Evolutionary conservation across 2,797 vertebrate species (phyloP), one percentile per base, ranked within the genome.

Genomic region (Eupleurogrammus muticus): DNA sequence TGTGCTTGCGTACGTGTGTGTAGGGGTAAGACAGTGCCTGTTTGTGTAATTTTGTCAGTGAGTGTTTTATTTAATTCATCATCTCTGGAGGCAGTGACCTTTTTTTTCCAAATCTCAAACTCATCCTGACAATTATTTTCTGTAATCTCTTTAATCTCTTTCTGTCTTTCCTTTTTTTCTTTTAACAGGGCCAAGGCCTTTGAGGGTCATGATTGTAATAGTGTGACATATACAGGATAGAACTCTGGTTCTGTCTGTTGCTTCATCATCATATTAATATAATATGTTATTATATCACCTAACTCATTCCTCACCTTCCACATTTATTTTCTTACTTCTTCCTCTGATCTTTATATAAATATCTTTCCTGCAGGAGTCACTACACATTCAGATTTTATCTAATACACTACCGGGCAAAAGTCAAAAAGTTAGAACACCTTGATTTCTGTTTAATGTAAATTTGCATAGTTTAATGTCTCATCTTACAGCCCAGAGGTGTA

Each of bases 121-220:
- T 92, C 81, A 87, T 91, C 83, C 85, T 65, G 36, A 81, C 80
- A 89, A 89, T 84, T 80, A 83, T 61, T 75, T 87, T 73, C 86
- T n/a, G n/a, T 76, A 20, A 71, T 79, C 88, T 86, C 44, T 85
- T 85, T 82, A 59, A 77, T 91, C 73, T 77, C 52, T 76, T 49
- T 66, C 46, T 50, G 54, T 34, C 17, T 42, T 14, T 23, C 1
- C 1, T 21, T 36, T 1, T 17, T 47, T 84, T 73, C 70, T 71
- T 75, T 92, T 94, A 90, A 89, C 40, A 21, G 85, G 67, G 91
- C 90, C 83, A 86, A 88, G 92, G 80, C 84, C 81, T 87, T 67
- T 74, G 68, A 82, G 82, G 82, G 80, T 87, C 82, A 77, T 9
- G 20, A 49, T 44, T 77, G 46, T 80, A 80, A 82, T 83, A 82